Evolutionary conservation across 2,113 vertebrate species (phyloP), one percentile per base, ranked within the genome.

Genomic region (Stomatorhinus ivindoensis): DNA sequence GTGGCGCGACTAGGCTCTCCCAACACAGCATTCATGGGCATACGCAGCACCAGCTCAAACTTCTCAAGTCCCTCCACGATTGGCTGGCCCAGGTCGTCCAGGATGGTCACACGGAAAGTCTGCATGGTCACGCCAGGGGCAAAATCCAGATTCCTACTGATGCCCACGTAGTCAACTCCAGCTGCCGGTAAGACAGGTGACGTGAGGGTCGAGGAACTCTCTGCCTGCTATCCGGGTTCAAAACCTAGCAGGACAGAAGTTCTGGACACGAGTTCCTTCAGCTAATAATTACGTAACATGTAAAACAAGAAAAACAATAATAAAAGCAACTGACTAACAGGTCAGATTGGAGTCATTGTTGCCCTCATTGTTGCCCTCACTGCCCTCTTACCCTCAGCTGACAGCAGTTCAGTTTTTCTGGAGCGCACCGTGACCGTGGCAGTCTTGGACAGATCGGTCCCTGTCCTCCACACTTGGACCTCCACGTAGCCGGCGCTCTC

Each of bases 111-210:
- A 50, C 82, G 94, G 89, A 97, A 96, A 0, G 94, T 96, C 93
- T 97, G 96, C 95, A 96, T 93, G 1, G 93, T 95, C 39, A 97
- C 95, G 13, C 96, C 97, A 0, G 96, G 96, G 42, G 95, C 94
- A 91, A 98, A 98, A 93, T 97, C 95, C 90, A 98, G 93, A 89
- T 97, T 97, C 90, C 65, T 92, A 91, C 95, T 97, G 53, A 98
- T 95, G 87, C 96, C 96, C 42, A 96, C 93, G 0, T 98, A 97
- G 93, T 97, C 97, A 21, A 95, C 92, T 90, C 97, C 97, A 91
- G 96, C 97, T 98, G 90, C 35, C 48, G 88, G 73, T 92, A 58
- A 89, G 87, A 90, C 15, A 39, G 24, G 7, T 31, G 15, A 21
- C 21, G 39, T 31, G 15, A 27, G 44, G 27, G 47, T 87, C 48